Evolutionary conservation across 2,113 vertebrate species (phyloP), one percentile per base, ranked within the genome.

Genomic region (Lepus timidus): DNA sequence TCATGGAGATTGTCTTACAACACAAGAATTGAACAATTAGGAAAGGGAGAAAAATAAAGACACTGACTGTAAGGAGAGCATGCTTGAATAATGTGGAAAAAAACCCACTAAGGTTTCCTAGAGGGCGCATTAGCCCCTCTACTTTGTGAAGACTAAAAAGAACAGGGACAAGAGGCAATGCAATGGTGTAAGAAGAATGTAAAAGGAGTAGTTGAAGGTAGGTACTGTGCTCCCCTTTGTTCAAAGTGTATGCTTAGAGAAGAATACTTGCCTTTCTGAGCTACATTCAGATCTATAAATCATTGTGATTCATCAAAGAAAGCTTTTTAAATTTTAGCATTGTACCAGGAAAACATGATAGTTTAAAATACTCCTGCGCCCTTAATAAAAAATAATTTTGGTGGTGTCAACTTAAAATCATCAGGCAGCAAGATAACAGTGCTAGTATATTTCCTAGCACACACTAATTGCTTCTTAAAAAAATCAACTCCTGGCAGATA

Each of bases 281-380:
- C 44, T 67, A 52, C 12, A 68, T 6, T 58, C 58, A 83, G n/a
- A 95, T 79, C 27, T 65, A 61, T 80, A 84, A 82, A 80, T 7
- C 44, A 27, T 70, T 5, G 12, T 55, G 20, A 80, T 25, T 78
- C 1, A 80, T 91, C 17, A 79, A 82, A 86, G 3, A 23, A 14
- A 73, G n/a, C 33, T 22, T 44, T 93, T 87, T 73, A 95, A 80
- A 81, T 93, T 83, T 33, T 79, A 90, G n/a, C 87, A 91, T 52
- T 93, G n/a, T 92, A 85, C 62, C 14, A 90, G 39, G 68, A 22
- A 74, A 79, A 27, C n/a, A 75, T 31, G 8, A 16, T 29, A 62
- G 11, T 13, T 44, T 93, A n/a, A 90, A 91, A 85, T 39, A 90
- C 17, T 90, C 7, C 36, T 36, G 29, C 75, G 73, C 79, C 23